Conservation (phyloP, 2,113 vertebrate species). For the Silurus asotus region DNA sequence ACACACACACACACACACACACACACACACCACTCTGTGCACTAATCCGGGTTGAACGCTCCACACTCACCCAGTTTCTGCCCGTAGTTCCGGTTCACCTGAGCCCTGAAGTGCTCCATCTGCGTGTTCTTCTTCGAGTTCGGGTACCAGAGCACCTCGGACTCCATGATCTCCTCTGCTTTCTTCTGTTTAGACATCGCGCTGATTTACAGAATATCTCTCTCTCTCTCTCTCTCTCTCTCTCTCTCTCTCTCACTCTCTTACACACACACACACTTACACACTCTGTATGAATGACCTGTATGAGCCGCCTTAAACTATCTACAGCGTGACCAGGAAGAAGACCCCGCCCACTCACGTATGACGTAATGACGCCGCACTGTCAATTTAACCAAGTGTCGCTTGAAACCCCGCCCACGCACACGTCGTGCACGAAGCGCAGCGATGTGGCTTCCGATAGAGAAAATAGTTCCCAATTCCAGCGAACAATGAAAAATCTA, state of each 20-base stretch:
- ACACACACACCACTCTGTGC: background rate
- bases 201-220: background rate
- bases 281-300: background rate
- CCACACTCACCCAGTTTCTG: conserved; percentile 84
- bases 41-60: conserved; percentile 5
- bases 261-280: background rate
- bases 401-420: background rate
- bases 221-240: no score
- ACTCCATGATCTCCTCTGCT: conserved; percentile 84
- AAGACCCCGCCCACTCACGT: background rate
- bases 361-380: background rate
- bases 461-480: background rate
- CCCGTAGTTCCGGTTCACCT: conserved; percentile 78
- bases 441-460: background rate
- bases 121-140: conserved; percentile 87
- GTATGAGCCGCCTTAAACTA: background rate
- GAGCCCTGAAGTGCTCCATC: conserved; percentile 88
- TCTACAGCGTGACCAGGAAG: background rate
- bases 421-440: background rate
- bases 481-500: background rate
- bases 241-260: no score
- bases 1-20: no score
- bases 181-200: conserved; percentile 80
- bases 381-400: background rate
- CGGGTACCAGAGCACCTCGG: conserved; percentile 90